These are phyloP conservation scores for Silurus meridionalis DNA, from an alignment of 2,113 vertebrate species.

Conservation along the genomic window DNA sequence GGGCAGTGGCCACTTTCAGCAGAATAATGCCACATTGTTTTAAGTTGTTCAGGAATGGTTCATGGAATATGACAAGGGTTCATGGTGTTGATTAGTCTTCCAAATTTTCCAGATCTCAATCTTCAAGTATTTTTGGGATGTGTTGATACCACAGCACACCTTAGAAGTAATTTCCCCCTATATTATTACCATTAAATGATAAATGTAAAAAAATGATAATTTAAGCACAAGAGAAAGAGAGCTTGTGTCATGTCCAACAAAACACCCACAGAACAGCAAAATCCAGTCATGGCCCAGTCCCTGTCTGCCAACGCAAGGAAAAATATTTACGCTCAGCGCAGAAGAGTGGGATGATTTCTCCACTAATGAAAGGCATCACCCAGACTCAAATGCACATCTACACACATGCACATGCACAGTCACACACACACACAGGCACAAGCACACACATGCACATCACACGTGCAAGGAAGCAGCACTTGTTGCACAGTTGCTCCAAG, in stretches of 20 bases:
- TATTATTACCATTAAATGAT: not conserved
- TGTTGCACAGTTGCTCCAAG: not conserved
- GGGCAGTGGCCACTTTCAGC: no score
- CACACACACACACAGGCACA: not conserved
- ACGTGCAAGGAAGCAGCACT: not conserved
- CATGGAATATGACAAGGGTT: no score
- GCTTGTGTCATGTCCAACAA: not conserved
- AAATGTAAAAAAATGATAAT: not conserved
- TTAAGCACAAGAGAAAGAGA: not conserved
- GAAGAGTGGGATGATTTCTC: not conserved
- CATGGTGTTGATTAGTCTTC: no score
- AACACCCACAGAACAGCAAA: constrained; percentile 25
- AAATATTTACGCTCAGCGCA: constrained; percentile 20
- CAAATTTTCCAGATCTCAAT: no score
- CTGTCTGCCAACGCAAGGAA: not conserved
- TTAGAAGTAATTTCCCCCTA: no score
- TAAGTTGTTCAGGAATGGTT: no score
- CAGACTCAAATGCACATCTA: not conserved
- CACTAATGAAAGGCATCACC: constrained; percentile 21
- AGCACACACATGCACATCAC: not conserved
- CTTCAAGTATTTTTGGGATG: no score
- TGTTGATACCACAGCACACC: no score
- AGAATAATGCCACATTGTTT: no score
- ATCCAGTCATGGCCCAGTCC: constrained; percentile 7
- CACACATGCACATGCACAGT: not conserved